Base-by-base conservation (phyloP, 2,888 invertebrate genomes). In the Ptychoptera albimana region DNA sequence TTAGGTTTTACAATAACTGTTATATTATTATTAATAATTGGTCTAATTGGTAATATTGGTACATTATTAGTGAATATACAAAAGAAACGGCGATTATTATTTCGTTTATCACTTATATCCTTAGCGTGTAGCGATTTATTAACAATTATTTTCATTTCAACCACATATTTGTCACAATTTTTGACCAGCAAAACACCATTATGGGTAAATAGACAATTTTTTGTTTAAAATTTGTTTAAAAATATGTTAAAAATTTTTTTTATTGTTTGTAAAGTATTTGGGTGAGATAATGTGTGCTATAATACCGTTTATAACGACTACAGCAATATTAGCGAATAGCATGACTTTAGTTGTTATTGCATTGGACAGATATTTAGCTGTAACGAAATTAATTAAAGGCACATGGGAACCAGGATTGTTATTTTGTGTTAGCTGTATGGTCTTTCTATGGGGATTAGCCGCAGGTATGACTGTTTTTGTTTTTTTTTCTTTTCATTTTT, bases 341-440 rank as follows among this genome's bases (percentile, higher is more conserved):
- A 55, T 70, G 42, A 68, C 71, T 1, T 56, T 75, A 13, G 63
- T 72, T 10, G 64, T 66, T 12, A 71, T 75, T 14, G 73, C 74
- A 2, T 49, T 73, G 42, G 74, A 75, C 53, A 63, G 74, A 42
- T 75, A 73, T 50, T 59, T 64, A 55, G 69, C 67, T 36, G 64
- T 71, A 1, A 65, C 67, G 42, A 60, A 63, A 36, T 62, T 65
- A 1, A 54, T 65, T n/a, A 58, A 57, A 37, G 59, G 56, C 40
- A 53, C 58, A 48, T 73, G 71, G 71, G 63, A 70, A 51, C 71
- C 72, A 1, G 55, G 53, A 38, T 52, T 53, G 8, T 49, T 53
- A 16, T 57, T 55, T 39, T 69, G 69, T 50, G 37, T 59, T 10
- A 16, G 60, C 1, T 55, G 57, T 40, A 55, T 64, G 39, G 43